These are phyloP conservation scores for Phlogophora meticulosa DNA, from an alignment of 2,888 invertebrate species.

Conservation along the genomic window DNA sequence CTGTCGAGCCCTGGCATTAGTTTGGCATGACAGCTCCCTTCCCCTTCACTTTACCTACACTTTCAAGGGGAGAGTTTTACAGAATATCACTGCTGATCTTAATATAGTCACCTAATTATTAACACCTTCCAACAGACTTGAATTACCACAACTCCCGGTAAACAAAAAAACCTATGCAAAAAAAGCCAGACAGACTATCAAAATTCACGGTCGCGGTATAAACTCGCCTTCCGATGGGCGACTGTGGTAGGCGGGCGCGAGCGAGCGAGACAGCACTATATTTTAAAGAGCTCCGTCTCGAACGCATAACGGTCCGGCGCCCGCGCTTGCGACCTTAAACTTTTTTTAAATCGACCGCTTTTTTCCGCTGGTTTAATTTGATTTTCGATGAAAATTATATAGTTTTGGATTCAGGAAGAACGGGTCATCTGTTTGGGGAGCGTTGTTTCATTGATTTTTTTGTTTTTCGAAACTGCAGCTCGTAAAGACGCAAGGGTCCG, in stretches of 20 bases:
- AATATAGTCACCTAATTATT: constrained; percentile 21
- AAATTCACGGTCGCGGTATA: constrained; percentile 72
- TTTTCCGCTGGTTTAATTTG: constrained; percentile 79
- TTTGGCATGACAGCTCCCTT: no score
- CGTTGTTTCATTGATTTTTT: constrained; percentile 23
- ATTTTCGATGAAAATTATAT: constrained; percentile 79
- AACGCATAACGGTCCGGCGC: constrained; percentile 83
- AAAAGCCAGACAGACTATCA: constrained; percentile 78
- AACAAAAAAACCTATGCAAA: constrained; percentile 49
- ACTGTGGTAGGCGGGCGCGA: constrained; percentile 83
- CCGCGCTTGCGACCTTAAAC: constrained; percentile 77
- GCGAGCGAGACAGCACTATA: constrained; percentile 75
- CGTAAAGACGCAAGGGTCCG: constrained; percentile 32
- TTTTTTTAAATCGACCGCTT: constrained; percentile 77
- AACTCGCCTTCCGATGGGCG: constrained; percentile 78
- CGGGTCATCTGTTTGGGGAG: constrained; percentile 61
- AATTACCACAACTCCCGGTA: constrained; percentile 43
- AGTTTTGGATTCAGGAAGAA: constrained; percentile 67
- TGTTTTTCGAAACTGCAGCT: constrained; percentile 28
- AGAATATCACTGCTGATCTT: no score
- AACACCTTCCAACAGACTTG: constrained; percentile 47
- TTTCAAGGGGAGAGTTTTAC: no score
- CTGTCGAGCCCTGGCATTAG: no score
- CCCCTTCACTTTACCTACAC: no score
- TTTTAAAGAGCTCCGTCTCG: constrained; percentile 64